phyloP scores from a whole-genome alignment of 2,797 vertebrate genomes.

The Rhyacichthys aspro region DNA sequence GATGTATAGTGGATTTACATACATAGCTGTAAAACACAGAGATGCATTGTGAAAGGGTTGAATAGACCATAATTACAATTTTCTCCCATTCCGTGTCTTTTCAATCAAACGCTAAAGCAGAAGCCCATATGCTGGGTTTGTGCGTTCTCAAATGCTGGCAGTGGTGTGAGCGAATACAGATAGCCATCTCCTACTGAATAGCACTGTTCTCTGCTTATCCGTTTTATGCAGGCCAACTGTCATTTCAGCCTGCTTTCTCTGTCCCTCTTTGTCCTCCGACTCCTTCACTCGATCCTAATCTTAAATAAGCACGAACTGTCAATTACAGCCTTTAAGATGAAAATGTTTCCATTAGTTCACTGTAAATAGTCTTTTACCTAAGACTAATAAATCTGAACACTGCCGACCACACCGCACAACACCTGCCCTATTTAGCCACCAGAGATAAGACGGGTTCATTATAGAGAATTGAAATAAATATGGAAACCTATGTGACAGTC shows the following conservation, averaged over 20 bases:
- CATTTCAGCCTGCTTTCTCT: conserved; percentile 19
- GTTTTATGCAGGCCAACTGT: conserved; percentile 24
- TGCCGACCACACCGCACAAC: conserved; percentile 4
- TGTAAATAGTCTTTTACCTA: conserved; percentile 18
- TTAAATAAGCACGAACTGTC: conserved; percentile 27
- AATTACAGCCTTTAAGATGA: conserved; percentile 45
- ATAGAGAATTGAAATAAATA: conserved; percentile 9
- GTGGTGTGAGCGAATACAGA: conserved; percentile 26
- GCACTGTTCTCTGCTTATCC: conserved; percentile 40
- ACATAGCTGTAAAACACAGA: neutral
- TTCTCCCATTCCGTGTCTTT: conserved; percentile 8
- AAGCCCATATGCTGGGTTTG: conserved; percentile 21
- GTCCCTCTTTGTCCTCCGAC: neutral
- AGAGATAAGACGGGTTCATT: conserved; percentile 19
- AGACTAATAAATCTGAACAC: conserved; percentile 16
- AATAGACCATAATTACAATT: conserved; percentile 18
- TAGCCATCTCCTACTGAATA: conserved; percentile 39
- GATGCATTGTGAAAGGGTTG: neutral
- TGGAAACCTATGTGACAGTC: conserved; percentile 20
- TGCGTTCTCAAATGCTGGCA: conserved; percentile 32
- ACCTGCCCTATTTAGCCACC: conserved; percentile 18
- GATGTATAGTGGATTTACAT: conserved; percentile 6
- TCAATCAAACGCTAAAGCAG: conserved; percentile 11
- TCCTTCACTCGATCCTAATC: conserved; percentile 7
- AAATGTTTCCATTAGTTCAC: conserved; percentile 35